Conservation (phyloP, 2,113 vertebrate species). For the Podarcis raffonei region DNA sequence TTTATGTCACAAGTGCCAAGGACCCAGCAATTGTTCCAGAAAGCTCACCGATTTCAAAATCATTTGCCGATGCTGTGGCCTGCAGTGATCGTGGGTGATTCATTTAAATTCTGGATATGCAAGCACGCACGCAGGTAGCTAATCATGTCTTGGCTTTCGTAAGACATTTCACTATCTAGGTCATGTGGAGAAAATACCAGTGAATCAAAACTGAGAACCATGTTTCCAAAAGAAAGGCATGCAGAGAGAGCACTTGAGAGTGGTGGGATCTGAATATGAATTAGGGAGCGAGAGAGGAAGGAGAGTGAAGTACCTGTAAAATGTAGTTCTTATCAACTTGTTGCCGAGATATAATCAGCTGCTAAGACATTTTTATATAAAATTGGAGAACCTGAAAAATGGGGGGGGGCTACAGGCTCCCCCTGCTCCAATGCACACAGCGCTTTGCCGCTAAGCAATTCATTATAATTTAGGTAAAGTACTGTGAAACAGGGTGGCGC, state of each 20-base stretch:
- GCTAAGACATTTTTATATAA: neutral
- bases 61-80: neutral
- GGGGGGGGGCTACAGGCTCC: too few relatives aligned
- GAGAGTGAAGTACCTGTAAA: neutral
- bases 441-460: neutral
- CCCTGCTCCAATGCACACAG: too few relatives aligned
- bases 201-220: slow-evolving; percentile 10
- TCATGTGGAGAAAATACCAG: neutral
- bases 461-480: neutral
- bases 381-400: neutral
- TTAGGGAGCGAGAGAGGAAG: fast-evolving
- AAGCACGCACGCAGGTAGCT: slow-evolving; percentile 8
- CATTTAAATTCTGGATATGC: neutral
- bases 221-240: neutral
- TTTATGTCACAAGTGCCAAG: too few relatives aligned
- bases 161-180: neutral
- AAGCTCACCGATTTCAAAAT: neutral
- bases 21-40: neutral
- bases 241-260: neutral
- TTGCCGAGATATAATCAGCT: slow-evolving; percentile 17
- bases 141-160: slow-evolving; percentile 8
- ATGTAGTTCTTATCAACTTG: neutral
- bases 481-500: neutral
- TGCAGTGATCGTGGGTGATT: neutral
- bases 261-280: fast-evolving